Base-by-base conservation (phyloP, 2,888 invertebrate species). In the Tetragonula carbonaria region DNA sequence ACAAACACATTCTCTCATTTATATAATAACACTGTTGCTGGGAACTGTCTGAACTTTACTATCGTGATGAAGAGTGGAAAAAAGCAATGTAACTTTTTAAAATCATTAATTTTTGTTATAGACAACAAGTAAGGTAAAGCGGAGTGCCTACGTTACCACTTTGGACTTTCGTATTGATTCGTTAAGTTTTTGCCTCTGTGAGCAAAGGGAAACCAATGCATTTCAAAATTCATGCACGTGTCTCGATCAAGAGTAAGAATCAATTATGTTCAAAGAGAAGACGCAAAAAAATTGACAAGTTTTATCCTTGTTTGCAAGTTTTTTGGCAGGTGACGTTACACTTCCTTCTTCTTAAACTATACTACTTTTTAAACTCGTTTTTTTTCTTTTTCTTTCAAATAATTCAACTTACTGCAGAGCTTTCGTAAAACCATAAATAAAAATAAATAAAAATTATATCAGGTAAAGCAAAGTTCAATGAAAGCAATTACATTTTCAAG, bases 31-130 rank as follows among this genome's bases (percentile, higher is more conserved):
- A 45, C 45, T 8, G 11, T 45, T 45, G 1, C 45, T 45, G 45
- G 38, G 38, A 38, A 38, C 38, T 45, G 1, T 45, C 45, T 45
- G 45, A 45, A 45, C 45, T 8, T 45, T 45, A 45, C n/a, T 21
- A 72, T 72, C 18, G 21, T 3, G 23, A 50, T 8, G 14, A 28
- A 45, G 45, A 11, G 13, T 0, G 23, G 51, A 16, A 33, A 14
- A n/a, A 33, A 4, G 51, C n/a, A 53, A 23, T 28, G 63, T 65
- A 38, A 14, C 65, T 71, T 70, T 38, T 51, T 50, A 28, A 57
- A 74, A 82, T 80, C 74, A 62, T 74, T 82, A 82, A 21, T 23
- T 81, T 78, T 71, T 80, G 50, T 80, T 66, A 75, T 33, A 80
- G 74, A 80, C 70, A 71, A 80, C 70, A 82, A 80, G 66, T 74